phyloP scores from a whole-genome alignment of 2,888 invertebrate genomes.

The Cybosia mesomella region DNA sequence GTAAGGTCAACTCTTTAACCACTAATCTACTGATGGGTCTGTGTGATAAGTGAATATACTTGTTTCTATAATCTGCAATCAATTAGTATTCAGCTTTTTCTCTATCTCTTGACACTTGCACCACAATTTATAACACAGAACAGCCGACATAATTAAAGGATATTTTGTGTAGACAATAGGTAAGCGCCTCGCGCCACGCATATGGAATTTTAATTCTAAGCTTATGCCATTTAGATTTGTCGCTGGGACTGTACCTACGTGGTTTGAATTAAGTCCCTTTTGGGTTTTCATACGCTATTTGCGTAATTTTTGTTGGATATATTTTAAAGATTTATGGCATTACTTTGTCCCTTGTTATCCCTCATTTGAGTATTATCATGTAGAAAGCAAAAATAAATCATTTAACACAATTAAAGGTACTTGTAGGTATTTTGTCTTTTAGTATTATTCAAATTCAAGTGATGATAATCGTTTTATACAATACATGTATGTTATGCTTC shows the following conservation, averaged over 20 bases:
- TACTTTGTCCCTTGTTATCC: slow-evolving; percentile 17
- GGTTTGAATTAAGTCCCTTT: slow-evolving; percentile 55
- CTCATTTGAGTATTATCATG: slow-evolving; percentile 16
- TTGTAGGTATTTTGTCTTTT: background rate
- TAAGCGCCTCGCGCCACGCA: slow-evolving; percentile 74
- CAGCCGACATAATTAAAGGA: slow-evolving; percentile 77
- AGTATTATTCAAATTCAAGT: background rate
- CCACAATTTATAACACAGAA: slow-evolving; percentile 58
- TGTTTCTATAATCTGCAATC: no score
- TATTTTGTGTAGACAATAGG: slow-evolving; percentile 82
- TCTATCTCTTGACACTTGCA: slow-evolving; percentile 22
- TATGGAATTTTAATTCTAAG: slow-evolving; percentile 81
- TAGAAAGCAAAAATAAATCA: slow-evolving; percentile 10
- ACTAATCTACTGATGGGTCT: no score
- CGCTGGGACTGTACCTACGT: slow-evolving; percentile 64
- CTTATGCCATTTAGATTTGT: slow-evolving; percentile 77
- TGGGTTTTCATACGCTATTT: slow-evolving; percentile 39
- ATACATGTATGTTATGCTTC: background rate
- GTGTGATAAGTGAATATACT: no score
- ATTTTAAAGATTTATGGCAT: slow-evolving; percentile 24
- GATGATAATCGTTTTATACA: background rate
- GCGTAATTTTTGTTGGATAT: slow-evolving; percentile 29
- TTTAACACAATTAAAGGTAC: slow-evolving; percentile 7
- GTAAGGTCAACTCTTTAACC: no score
- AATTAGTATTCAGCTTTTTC: background rate